phyloP scores from a whole-genome alignment of 2,113 vertebrate species.

The Alectura lathami region DNA sequence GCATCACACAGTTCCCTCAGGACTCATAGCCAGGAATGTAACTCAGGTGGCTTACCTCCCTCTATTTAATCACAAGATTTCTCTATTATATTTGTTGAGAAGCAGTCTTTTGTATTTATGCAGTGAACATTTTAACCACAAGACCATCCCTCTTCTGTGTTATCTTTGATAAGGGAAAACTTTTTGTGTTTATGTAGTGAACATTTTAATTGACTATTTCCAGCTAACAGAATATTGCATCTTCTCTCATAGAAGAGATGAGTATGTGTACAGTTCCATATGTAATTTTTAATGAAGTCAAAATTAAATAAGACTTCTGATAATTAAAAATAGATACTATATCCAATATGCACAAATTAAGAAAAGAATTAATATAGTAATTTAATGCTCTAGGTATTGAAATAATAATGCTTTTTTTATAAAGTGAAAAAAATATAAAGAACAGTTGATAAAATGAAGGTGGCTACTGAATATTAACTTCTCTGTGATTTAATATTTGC shows the following conservation, averaged over 20 bases:
- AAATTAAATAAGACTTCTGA: constrained; percentile 59
- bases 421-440: background rate
- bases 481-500: background rate
- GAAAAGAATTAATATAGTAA: constrained; percentile 40
- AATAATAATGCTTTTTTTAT: constrained; percentile 25
- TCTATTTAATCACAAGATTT: constrained; percentile 12
- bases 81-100: background rate
- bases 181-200: constrained; percentile 30
- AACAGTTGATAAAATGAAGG: background rate
- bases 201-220: constrained; percentile 66
- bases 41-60: background rate
- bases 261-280: constrained; percentile 9
- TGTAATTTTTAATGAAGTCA: constrained; percentile 65
- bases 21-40: background rate
- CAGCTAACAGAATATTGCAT: constrained; percentile 44
- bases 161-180: constrained; percentile 50
- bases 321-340: constrained; percentile 68
- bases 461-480: background rate
- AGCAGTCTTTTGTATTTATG: constrained; percentile 15
- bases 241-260: constrained; percentile 19
- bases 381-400: constrained; percentile 25
- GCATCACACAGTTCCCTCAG: too few relatives aligned
- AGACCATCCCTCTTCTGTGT: constrained; percentile 15
- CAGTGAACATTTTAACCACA: constrained; percentile 11
- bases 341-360: constrained; percentile 56